Evolutionary conservation across 2,113 vertebrate species (phyloP), one percentile per base, ranked within the genome.

Genomic region (Gavialis gangeticus): DNA sequence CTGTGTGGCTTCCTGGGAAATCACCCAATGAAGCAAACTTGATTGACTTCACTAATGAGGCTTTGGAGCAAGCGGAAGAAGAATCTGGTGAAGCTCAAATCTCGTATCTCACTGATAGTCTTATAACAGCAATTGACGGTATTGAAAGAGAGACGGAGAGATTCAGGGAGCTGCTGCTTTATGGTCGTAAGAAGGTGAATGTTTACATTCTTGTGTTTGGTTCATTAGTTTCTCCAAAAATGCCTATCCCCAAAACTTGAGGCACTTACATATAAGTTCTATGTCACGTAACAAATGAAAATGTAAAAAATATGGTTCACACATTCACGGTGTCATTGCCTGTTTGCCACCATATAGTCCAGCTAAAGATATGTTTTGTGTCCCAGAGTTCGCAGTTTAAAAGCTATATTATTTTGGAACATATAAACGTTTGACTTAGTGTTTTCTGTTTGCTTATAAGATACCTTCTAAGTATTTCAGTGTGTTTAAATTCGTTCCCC

Each of bases 11-110:
- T 60, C 99, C 99, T 1, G 99, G 99, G 37, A 99, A 99, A 95
- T 99, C 99, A 2, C 99, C 99, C 58, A 99, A 99, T 5, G 99
- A 99, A 90, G 99, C 99, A 28, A 99, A 99, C 94, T 92, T 99
- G 92, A 99, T 99, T 7, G 99, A 99, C 95, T 99, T 99, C 86
- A 99, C 98, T 90, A 99, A 98, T 1, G 99, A 99, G 87, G 98
- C 99, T 0, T 93, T 99, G 95, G 99, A 98, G 60, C 98, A 98
- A 19, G 98, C 96, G 0, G 99, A 99, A 88, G 99, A 99, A 58
- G 99, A 99, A 90, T 98, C 98, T 0, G 99, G 98, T 67, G 98
- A 99, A 12, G 98, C 99, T 16, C 99, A 99, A 25, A 98, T 99
- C 10, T 99, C 99, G 0, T 99, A 99, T 62, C 98, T 99, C 11